Evolutionary conservation across 2,888 invertebrate genomes (phyloP).

Genomic region (Conops quadrifasciatus): DNA sequence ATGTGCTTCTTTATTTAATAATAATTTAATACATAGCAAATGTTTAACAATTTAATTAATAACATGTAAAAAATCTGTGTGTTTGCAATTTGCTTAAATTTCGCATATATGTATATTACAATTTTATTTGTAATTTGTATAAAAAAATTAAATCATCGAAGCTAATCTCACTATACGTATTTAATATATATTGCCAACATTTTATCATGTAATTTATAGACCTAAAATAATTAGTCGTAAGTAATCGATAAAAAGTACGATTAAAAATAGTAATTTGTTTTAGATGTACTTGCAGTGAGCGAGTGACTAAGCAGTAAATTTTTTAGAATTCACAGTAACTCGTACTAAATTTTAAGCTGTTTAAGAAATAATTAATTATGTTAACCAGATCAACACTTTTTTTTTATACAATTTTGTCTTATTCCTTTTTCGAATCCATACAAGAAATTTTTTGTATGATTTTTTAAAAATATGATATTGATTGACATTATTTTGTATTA

Average conservation of each 20-base stretch:
- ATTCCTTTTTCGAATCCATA: background rate
- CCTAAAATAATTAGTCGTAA: background rate
- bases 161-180: background rate
- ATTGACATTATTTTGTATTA: too few relatives aligned
- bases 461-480: too few relatives aligned
- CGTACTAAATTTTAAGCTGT: constrained; percentile 30
- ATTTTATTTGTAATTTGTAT: background rate
- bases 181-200: background rate
- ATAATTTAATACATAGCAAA: constrained; percentile 6
- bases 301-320: background rate
- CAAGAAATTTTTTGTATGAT: too few relatives aligned
- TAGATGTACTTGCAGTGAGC: background rate
- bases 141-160: background rate
- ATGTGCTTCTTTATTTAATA: constrained; percentile 10
- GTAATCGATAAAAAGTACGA: constrained; percentile 6
- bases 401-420: background rate
- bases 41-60: constrained; percentile 12
- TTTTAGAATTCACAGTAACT: background rate
- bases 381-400: constrained; percentile 38
- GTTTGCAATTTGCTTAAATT: background rate
- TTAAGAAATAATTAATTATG: constrained; percentile 32
- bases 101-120: background rate
- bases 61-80: constrained; percentile 1
- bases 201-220: background rate
- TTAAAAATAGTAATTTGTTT: background rate